These are phyloP conservation scores for Oreortyx pictus DNA, from an alignment of 2,797 vertebrate species.

Conservation along the genomic window DNA sequence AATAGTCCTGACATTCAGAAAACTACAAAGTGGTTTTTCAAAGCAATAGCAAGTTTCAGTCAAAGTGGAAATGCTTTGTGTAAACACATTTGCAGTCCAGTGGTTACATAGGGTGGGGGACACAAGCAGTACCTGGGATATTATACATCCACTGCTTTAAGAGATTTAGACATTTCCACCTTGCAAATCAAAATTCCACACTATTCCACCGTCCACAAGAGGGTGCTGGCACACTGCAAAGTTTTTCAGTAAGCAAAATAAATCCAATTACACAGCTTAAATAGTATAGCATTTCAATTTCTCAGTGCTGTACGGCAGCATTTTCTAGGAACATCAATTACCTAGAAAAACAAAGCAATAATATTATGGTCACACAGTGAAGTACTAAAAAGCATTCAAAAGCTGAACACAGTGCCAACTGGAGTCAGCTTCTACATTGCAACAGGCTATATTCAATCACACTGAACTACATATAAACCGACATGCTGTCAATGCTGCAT, in stretches of 20 bases:
- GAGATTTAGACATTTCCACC: not conserved
- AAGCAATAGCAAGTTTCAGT: not conserved
- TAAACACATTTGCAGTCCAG: not conserved
- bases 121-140: too few species aligned
- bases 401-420: rapidly evolving
- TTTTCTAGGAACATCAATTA: not conserved
- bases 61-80: rapidly evolving
- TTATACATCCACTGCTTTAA: not conserved
- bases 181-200: not conserved
- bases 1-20: not conserved
- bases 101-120: too few species aligned
- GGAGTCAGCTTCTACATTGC: not conserved
- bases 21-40: not conserved
- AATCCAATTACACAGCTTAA: rapidly evolving
- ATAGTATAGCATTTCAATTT: not conserved
- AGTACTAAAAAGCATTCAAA: not conserved
- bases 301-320: not conserved
- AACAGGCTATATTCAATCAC: not conserved
- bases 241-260: not conserved
- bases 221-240: constrained; percentile 27
- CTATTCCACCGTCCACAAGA: not conserved
- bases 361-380: not conserved
- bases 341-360: not conserved
- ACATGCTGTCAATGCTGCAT: not conserved
- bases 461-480: not conserved